phyloP scores from a whole-genome alignment of 2,888 invertebrate genomes.

The Eilema caniola region DNA sequence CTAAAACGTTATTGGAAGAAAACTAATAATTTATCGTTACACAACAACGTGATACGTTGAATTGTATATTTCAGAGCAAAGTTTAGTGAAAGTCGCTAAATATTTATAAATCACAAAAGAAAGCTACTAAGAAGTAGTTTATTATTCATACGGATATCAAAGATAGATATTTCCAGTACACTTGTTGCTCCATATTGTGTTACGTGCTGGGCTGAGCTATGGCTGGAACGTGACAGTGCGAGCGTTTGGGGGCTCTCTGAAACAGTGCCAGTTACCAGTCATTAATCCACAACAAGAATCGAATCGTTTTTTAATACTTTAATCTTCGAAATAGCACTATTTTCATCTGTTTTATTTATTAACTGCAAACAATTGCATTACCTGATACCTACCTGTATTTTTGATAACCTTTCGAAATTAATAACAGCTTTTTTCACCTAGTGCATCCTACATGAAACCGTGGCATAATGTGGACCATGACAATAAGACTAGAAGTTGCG shows the following conservation, averaged over 20 bases:
- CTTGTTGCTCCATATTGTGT: conserved; percentile 44
- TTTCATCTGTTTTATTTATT: not conserved
- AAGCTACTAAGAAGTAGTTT: conserved; percentile 1
- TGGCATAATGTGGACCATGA: too few relatives aligned
- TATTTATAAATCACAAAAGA: conserved; percentile 4
- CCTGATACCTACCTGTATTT: too few relatives aligned
- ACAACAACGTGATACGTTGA: not conserved
- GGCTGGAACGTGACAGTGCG: conserved; percentile 29
- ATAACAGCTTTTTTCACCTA: too few relatives aligned
- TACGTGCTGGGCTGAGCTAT: conserved; percentile 24
- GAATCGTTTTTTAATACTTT: not conserved
- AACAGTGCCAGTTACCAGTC: not conserved
- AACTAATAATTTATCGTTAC: too few relatives aligned
- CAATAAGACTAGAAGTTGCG: too few relatives aligned
- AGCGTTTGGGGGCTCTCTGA: not conserved
- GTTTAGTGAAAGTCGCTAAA: not conserved
- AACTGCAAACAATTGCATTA: too few relatives aligned
- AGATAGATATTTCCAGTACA: conserved; percentile 17
- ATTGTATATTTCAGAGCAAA: too few relatives aligned
- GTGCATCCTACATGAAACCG: too few relatives aligned
- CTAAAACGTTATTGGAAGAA: not conserved
- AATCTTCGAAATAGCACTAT: too few relatives aligned
- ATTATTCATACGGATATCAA: conserved; percentile 13
- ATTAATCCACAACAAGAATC: not conserved
- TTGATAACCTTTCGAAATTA: too few relatives aligned